Conservation (phyloP, 2,888 invertebrate species). For the Drosophila anomelani region DNA sequence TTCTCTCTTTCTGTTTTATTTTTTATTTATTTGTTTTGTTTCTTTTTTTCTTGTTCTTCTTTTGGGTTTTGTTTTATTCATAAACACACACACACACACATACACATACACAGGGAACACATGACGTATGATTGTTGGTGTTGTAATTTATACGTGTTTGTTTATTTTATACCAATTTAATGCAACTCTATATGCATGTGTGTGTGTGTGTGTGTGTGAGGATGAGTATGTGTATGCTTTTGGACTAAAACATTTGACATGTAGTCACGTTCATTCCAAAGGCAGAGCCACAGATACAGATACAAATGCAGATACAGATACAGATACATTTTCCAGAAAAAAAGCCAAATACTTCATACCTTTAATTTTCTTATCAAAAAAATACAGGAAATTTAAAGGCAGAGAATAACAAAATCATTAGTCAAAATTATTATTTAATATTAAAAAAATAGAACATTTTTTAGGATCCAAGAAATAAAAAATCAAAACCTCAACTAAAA, state of each 20-base stretch:
- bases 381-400: background rate
- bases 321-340: slow-evolving; percentile 2
- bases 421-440: no score
- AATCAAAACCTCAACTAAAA: no score
- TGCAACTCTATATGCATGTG: slow-evolving; percentile 58
- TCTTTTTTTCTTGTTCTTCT: slow-evolving; percentile 6
- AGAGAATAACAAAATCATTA: background rate
- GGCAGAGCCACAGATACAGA: slow-evolving; percentile 2
- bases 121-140: slow-evolving; percentile 45
- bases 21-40: slow-evolving; percentile 26
- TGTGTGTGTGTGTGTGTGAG: slow-evolving; percentile 15
- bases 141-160: slow-evolving; percentile 76
- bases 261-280: slow-evolving; percentile 46
- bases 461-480: no score
- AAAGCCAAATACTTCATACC: background rate
- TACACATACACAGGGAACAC: slow-evolving; percentile 5
- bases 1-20: slow-evolving; percentile 8
- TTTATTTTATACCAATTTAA: slow-evolving; percentile 78
- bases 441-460: no score
- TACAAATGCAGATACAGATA: slow-evolving; percentile 1
- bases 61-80: slow-evolving; percentile 38
- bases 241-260: slow-evolving; percentile 61
- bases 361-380: background rate
- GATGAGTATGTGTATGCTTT: slow-evolving; percentile 9
- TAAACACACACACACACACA: slow-evolving; percentile 22